Base-by-base conservation (phyloP, 2,797 vertebrate genomes). In the Sandelia bainsii region DNA sequence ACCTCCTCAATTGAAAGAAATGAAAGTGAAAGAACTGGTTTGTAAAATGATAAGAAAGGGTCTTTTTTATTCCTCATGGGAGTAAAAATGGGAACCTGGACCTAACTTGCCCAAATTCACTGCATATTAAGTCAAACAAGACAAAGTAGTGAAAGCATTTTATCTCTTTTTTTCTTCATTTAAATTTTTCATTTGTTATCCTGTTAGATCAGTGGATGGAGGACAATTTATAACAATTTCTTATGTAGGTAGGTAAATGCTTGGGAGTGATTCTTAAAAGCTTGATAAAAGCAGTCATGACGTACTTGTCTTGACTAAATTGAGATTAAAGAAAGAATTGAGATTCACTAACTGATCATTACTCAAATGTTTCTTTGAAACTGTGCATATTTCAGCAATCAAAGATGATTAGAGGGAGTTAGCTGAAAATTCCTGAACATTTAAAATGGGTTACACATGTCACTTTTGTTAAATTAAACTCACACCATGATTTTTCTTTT, bases 321-420 rank as follows among this genome's bases (percentile, higher is more conserved):
- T 22, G n/a, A n/a, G n/a, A n/a, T n/a, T n/a, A n/a, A n/a, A n/a
- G n/a, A n/a, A n/a, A n/a, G n/a, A 6, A 62, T 37, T 52, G 8
- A 17, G n/a, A 32, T 7, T 32, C 6, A 59, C 58, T 66, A 62
- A 42, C 44, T 16, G 50, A 54, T 22, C 44, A 72, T 62, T 56
- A 57, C 58, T 65, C 2, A 62, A 19, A 59, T 65, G 34, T 52
- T 17, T 52, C 23, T 2, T 34, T 49, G n/a, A 72, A 42, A 44
- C 19, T 40, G 50, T 44, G 12, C 45, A 22, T 29, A 66, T 45
- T 42, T 45, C 9, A 49, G 25, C 5, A 1, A 50, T 40, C 11
- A 39, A 58, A 39, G 32, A 2, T 20, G 23, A 69, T 20, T 51
- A n/a, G 20, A 61, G 27, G 20, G 14, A 25, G 27, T 29, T 6